A percentile compares a stretch with the other conserved stretches of the same genome.
These are phyloP conservation scores for Symphodus melops DNA, from an alignment of 2,113 vertebrate species.

Conservation along the genomic window DNA sequence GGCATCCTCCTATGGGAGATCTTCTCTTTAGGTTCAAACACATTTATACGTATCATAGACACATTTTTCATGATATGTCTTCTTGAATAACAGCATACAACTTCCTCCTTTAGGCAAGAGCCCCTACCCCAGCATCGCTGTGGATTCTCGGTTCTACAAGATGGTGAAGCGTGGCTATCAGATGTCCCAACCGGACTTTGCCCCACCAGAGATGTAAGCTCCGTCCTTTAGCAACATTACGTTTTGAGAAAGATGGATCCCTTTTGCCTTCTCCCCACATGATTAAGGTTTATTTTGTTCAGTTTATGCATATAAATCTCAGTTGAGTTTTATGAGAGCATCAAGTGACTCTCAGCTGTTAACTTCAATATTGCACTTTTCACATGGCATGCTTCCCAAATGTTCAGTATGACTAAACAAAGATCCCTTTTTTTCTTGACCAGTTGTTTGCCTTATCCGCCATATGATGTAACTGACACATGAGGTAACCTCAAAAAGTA, in stretches of 20 bases:
- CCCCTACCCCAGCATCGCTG: constrained; percentile 92
- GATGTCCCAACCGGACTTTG: constrained; percentile 92
- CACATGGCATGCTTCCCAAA: constrained; percentile 20
- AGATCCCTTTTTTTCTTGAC: constrained; percentile 15
- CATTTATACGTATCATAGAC: background rate
- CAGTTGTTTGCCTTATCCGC: constrained; percentile 8
- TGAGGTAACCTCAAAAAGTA: constrained; percentile 36
- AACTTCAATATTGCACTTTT: background rate
- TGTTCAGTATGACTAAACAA: constrained; percentile 37
- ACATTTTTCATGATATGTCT: constrained; percentile 1
- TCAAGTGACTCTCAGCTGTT: constrained; percentile 54
- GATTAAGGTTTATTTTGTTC: background rate
- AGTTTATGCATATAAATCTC: constrained; percentile 8
- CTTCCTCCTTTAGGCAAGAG: constrained; percentile 87
- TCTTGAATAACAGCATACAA: background rate
- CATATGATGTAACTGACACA: constrained; percentile 35
- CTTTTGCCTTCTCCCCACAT: background rate
- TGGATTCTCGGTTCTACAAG: constrained; percentile 97
- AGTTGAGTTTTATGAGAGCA: constrained; percentile 25
- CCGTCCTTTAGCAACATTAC: background rate
- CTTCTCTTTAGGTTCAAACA: constrained; percentile 91
- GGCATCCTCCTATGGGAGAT: constrained; percentile 99
- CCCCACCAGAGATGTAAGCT: constrained; percentile 91
- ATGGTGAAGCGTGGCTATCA: constrained; percentile 96
- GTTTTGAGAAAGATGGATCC: background rate